A percentile compares a stretch with the other conserved stretches of the same genome.
phyloP scores from a whole-genome alignment of 2,888 invertebrate species.

The Cheiracanthium punctorium region DNA sequence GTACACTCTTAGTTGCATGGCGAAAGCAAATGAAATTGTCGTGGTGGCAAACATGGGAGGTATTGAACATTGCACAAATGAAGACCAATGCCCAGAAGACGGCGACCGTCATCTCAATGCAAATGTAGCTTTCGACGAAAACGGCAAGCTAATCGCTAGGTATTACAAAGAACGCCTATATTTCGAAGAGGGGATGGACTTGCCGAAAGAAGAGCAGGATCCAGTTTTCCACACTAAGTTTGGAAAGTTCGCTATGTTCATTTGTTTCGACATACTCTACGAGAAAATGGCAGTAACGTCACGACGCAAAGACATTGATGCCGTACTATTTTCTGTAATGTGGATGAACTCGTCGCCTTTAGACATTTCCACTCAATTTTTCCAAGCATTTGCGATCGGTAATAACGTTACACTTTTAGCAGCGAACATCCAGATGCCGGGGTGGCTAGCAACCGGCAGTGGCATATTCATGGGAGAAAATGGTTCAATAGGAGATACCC shows the following conservation, averaged over 20 bases:
- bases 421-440: no score
- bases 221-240: conserved; percentile 74
- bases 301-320: conserved; percentile 78
- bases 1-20: conserved; percentile 79
- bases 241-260: conserved; percentile 81
- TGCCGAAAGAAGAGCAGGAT: conserved; percentile 2
- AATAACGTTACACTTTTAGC: no score
- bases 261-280: no score
- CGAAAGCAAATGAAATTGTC: conserved; percentile 80
- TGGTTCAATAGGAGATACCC: no score
- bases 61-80: conserved; percentile 79
- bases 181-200: conserved; percentile 73
- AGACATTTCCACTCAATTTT: conserved; percentile 79
- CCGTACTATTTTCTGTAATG: conserved; percentile 83
- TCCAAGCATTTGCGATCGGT: conserved; percentile 75
- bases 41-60: conserved; percentile 84
- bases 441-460: no score
- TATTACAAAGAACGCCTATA: conserved; percentile 77
- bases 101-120: conserved; percentile 79
- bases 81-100: conserved; percentile 79
- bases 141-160: conserved; percentile 84
- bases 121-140: conserved; percentile 85
- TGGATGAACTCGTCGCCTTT: conserved; percentile 91
- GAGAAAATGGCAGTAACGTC: no score
- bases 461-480: no score